These are phyloP conservation scores for Cirrhinus mrigala DNA, from an alignment of 2,797 vertebrate species.

Conservation along the genomic window DNA sequence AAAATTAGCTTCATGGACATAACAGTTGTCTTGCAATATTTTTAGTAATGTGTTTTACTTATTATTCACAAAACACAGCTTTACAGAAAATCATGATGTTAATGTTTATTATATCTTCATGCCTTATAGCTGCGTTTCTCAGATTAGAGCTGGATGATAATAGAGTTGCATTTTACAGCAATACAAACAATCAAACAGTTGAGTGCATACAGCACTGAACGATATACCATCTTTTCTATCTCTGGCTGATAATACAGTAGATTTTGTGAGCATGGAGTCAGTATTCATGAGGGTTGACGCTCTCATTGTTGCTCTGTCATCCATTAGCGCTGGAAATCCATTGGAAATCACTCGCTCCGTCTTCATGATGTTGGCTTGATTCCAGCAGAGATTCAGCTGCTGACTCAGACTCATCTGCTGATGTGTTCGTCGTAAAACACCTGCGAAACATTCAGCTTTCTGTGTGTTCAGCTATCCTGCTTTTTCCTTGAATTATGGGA, in stretches of 20 bases:
- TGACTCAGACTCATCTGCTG: not conserved
- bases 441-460: not conserved
- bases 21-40: too few relatives aligned
- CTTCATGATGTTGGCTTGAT: slow-evolving; percentile 38
- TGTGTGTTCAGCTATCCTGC: not conserved
- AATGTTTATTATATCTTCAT: not conserved
- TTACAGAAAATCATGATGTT: not conserved
- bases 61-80: not conserved
- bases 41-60: not conserved
- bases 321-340: slow-evolving; percentile 43
- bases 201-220: not conserved
- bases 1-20: too few relatives aligned
- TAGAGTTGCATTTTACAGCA: not conserved
- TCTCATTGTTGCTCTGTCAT: slow-evolving; percentile 12
- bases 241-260: not conserved
- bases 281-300: not conserved
- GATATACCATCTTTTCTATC: not conserved
- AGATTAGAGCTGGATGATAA: not conserved
- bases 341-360: slow-evolving; percentile 34
- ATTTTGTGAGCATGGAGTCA: not conserved
- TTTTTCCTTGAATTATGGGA: not conserved
- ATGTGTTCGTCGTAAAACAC: not conserved
- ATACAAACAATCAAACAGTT: not conserved
- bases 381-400: not conserved
- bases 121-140: not conserved